Evolutionary conservation across 1,140 invertebrate species (phyloP).

Genomic region (Oscheius sp.): DNA sequence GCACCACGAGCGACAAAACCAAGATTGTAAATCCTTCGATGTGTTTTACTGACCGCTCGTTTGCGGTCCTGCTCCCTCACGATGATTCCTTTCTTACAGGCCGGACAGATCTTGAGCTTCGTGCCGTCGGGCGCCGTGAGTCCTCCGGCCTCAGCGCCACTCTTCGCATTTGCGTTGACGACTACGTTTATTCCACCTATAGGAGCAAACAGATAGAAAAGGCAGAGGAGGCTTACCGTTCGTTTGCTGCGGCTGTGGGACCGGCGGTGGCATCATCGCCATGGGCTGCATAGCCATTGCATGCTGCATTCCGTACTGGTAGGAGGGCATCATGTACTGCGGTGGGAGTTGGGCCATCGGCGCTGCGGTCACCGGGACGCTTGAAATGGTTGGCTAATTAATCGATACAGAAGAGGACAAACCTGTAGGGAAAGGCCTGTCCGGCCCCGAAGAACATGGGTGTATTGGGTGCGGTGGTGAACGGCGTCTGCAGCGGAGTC

Average conservation of each 20-base stretch:
- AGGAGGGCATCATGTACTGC: not conserved
- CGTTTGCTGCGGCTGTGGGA: not conserved
- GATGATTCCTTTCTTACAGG: not conserved
- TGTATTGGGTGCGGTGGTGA: not conserved
- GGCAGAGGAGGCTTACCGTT: not conserved
- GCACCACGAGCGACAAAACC: too few relatives aligned
- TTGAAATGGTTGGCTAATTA: not conserved
- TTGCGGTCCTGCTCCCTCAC: not conserved
- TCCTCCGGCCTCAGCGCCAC: not conserved
- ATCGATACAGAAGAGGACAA: not conserved
- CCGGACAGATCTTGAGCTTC: not conserved
- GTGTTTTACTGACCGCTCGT: not conserved
- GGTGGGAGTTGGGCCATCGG: too few relatives aligned
- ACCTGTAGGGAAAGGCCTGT: not conserved
- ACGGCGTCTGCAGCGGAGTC: not conserved
- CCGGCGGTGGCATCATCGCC: not conserved
- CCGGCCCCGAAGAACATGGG: not conserved
- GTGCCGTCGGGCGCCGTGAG: not conserved
- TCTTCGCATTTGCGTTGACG: not conserved
- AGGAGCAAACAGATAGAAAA: not conserved
- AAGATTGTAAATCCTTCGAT: not conserved
- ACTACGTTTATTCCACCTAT: not conserved
- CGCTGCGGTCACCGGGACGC: too few relatives aligned
- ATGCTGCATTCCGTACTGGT: not conserved
- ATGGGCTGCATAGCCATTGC: not conserved